Base-by-base conservation (phyloP, 2,797 vertebrate species). In the Xenops minutus region DNA sequence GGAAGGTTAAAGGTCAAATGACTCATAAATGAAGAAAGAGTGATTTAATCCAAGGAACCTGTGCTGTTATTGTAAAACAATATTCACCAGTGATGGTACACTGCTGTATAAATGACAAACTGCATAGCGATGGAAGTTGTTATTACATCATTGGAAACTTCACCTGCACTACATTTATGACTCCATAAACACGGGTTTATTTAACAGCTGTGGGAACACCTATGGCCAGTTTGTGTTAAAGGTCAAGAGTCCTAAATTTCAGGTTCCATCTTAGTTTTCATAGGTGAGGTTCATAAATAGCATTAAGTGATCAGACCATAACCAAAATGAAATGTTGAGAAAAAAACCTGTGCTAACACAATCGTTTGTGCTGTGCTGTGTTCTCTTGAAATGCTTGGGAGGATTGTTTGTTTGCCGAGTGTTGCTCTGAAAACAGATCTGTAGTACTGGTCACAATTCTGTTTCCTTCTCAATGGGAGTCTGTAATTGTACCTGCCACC, bases 11-110 rank as follows among this genome's bases (percentile, higher is more conserved):
- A 97, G 97, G 98, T 98, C 97, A 86, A 98, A 97, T 98, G 98
- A 98, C 96, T 97, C 97, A 97, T 98, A 98, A 98, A 98, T 95
- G 96, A 98, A 98, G 97, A 98, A 98, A 98, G 98, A 98, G 97
- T 97, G 97, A 97, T 97, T 98, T 98, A 98, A 97, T 98, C 98
- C 97, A 92, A 96, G 98, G 98, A 98, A 98, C 97, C 98, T 98
- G 98, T 96, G 97, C 97, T 98, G 98, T 97, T 98, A 97, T 98
- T 98, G 98, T 98, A 98, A 98, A 98, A 98, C 97, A 96, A 97
- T 98, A 98, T 97, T 98, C 97, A 97, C 96, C 63, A 74, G 97
- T 96, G 97, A 98, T 95, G 97, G 97, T 96, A 96, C 97, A 89
- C 97, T 97, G 98, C 97, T 98, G 95, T 97, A 98, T 98, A 98